Evolutionary conservation across 2,113 vertebrate genomes (phyloP).

Genomic region (Mastomys coucha): DNA sequence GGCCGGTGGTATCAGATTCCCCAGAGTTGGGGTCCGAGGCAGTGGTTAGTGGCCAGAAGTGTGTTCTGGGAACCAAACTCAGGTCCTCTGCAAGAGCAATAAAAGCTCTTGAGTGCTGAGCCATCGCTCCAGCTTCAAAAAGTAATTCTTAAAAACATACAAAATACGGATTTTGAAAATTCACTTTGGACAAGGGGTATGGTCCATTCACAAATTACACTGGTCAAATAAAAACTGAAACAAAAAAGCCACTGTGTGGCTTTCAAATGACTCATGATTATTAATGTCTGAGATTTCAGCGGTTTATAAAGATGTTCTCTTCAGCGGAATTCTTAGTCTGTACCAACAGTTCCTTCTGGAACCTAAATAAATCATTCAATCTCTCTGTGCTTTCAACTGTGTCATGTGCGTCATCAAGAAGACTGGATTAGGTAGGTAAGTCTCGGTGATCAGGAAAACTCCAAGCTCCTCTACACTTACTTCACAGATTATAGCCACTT

Average conservation of each 20-base stretch:
- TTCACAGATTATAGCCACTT: constrained; percentile 13
- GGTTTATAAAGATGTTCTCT: not conserved
- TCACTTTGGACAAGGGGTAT: not conserved
- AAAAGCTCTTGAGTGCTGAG: not conserved
- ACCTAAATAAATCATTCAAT: not conserved
- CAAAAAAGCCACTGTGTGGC: not conserved
- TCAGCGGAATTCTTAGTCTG: not conserved
- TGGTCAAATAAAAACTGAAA: not conserved
- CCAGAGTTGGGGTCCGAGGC: not conserved
- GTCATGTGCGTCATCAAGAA: not conserved
- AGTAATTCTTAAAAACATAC: not conserved
- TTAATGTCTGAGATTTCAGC: not conserved
- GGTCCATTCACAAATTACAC: not conserved
- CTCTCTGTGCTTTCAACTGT: not conserved
- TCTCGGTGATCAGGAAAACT: not conserved
- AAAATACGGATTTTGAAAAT: not conserved
- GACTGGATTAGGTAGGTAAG: not conserved
- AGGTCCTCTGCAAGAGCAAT: not conserved
- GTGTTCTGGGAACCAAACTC: not conserved
- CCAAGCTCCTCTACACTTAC: constrained; percentile 15
- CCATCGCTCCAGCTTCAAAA: not conserved
- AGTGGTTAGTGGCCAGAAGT: not conserved
- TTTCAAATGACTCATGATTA: not conserved
- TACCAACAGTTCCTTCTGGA: not conserved
- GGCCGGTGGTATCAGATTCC: not conserved